Evolutionary conservation across 2,113 vertebrate species (phyloP), one percentile per base, ranked within the genome.

Genomic region (Glaucidium brasilianum): DNA sequence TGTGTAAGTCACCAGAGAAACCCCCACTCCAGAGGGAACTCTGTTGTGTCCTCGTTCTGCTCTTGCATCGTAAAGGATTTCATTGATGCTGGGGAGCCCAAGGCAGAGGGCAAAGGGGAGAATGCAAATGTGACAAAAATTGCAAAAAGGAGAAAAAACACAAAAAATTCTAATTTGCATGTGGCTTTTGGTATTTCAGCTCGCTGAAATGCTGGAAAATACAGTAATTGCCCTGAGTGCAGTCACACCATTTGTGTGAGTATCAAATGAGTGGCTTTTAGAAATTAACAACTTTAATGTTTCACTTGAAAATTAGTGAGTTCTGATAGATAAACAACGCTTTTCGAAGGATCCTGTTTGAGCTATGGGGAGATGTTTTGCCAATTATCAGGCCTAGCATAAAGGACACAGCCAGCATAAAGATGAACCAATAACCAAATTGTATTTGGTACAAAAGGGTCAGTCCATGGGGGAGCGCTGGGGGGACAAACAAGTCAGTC

Each of bases 221-320:
- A 34, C 0, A 1, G 20, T 34, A 39, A 62, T 22, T 43, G 12
- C 19, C 7, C 6, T 14, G 27, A 72, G 6, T 43, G 11, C 2
- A 1, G 11, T 35, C 35, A 27, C 2, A 0, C 3, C 19, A 6
- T 39, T 94, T 81, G 27, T 37, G 16, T 35, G 68, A 62, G 43
- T 37, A 15, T 30, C 0, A 0, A 45, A 21, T 8, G 43, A 25
- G 15, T 15, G 39, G 39, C 35, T 63, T 26, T 32, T 37, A 37
- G 27, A 32, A 66, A 60, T 30, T 79, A 25, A 1, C 15, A 7
- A 19, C 6, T 76, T 76, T 12, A 17, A 5, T 7, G 7, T 11
- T 47, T 58, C 2, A 10, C 16, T 64, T 14, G 11, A 55, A 72
- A 89, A 80, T 13, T 29, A 5, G 19, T 37, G 26, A 30, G 16